These are phyloP conservation scores for Hyaena hyaena DNA, from an alignment of 2,113 vertebrate genomes.

Conservation along the genomic window DNA sequence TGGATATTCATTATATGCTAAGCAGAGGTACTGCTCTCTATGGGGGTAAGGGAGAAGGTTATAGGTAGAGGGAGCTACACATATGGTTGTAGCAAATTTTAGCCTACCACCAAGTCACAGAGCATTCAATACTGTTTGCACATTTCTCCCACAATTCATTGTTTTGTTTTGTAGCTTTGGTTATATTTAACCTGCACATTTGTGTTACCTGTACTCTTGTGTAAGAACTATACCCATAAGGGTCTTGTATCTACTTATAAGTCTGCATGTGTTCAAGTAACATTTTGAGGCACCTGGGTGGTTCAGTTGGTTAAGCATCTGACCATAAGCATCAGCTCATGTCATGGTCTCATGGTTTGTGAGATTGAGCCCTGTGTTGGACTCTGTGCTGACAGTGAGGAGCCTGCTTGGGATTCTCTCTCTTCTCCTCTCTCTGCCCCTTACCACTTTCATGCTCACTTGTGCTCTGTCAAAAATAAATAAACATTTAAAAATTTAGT, in stretches of 20 bases:
- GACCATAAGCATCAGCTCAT: too few relatives aligned
- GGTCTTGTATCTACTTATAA: background rate
- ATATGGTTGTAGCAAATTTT: background rate
- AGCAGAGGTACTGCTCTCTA: background rate
- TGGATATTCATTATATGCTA: background rate
- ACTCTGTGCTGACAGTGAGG: too few relatives aligned
- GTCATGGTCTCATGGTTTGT: too few relatives aligned
- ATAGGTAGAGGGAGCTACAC: background rate
- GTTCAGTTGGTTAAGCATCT: too few relatives aligned
- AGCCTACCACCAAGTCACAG: background rate
- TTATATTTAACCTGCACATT: background rate
- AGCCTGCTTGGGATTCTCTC: too few relatives aligned
- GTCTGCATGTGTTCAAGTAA: background rate
- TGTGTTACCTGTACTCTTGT: background rate
- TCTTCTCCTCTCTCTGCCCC: too few relatives aligned
- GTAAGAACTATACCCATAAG: background rate
- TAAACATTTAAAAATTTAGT: too few relatives aligned
- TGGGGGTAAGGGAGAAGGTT: background rate
- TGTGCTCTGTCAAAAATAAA: too few relatives aligned
- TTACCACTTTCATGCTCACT: too few relatives aligned
- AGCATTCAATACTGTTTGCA: background rate
- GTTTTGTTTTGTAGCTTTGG: background rate
- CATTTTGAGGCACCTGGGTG: too few relatives aligned
- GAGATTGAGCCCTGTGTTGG: too few relatives aligned
- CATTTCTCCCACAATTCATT: background rate